phyloP scores from a whole-genome alignment of 2,888 invertebrate species.

The Erannis defoliaria region DNA sequence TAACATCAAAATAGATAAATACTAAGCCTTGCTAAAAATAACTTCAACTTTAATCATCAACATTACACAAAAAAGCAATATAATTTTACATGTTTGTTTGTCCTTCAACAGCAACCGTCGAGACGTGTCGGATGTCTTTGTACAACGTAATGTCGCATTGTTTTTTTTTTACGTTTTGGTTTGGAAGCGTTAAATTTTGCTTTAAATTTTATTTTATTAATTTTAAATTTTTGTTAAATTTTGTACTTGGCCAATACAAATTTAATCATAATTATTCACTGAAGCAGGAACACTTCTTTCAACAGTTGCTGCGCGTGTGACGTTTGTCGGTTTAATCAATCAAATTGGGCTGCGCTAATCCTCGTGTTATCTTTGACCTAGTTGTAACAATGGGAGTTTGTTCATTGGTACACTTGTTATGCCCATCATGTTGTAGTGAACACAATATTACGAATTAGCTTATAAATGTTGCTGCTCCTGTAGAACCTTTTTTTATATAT shows the following conservation, averaged over 20 bases:
- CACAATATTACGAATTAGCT: background rate
- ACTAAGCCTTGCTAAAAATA: no score
- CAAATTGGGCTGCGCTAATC: slow-evolving; percentile 59
- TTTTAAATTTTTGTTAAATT: no score
- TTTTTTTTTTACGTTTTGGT: no score
- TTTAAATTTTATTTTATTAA: no score
- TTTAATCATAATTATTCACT: background rate
- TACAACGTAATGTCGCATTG: no score
- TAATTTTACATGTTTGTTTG: background rate
- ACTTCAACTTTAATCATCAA: background rate
- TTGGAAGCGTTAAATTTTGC: no score
- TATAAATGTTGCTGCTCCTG: background rate
- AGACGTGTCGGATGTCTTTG: no score
- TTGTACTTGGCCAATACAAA: no score
- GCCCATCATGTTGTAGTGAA: background rate
- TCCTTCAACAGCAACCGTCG: no score
- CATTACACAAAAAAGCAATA: background rate
- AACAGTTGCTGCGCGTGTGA: slow-evolving; percentile 20
- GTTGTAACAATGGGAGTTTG: slow-evolving; percentile 54
- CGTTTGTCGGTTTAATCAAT: slow-evolving; percentile 58
- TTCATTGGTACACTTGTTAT: slow-evolving; percentile 31
- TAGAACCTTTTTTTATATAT: background rate
- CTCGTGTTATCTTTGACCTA: slow-evolving; percentile 64
- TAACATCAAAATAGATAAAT: no score
- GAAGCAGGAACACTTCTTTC: background rate